These are phyloP conservation scores for Acheta domesticus DNA, from an alignment of 2,888 invertebrate species.

Conservation along the genomic window DNA sequence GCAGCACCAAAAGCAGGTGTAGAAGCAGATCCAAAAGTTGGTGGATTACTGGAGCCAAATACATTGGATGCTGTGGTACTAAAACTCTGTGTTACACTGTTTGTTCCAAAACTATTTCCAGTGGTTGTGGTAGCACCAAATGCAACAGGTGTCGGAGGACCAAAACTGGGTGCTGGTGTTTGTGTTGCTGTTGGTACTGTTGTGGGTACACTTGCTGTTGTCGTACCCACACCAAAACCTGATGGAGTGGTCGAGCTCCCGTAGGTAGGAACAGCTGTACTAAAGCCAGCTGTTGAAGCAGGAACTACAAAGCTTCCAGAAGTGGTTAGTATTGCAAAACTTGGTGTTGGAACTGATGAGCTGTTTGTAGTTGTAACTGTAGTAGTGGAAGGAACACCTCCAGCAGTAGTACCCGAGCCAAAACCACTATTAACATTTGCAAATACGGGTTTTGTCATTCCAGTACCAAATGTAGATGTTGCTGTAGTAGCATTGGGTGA, in stretches of 20 bases:
- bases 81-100: background rate
- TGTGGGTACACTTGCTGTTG: slow-evolving; percentile 12
- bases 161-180: slow-evolving; percentile 23
- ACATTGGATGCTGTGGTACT: background rate
- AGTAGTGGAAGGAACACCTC: too few species aligned
- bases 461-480: background rate
- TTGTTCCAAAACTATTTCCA: background rate
- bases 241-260: background rate
- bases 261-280: background rate
- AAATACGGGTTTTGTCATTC: background rate
- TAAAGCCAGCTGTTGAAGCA: background rate
- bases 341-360: background rate
- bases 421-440: background rate
- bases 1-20: background rate
- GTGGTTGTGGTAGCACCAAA: slow-evolving; percentile 6
- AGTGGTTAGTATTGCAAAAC: background rate
- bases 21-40: background rate
- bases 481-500: background rate
- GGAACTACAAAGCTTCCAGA: slow-evolving; percentile 3
- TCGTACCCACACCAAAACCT: background rate
- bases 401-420: background rate
- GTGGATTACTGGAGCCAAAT: background rate
- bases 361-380: background rate
- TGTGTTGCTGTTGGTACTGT: background rate
- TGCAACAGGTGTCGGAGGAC: background rate